Evolutionary conservation across 2,113 vertebrate genomes (phyloP).

Genomic region (Myrmecophaga tridactyla): DNA sequence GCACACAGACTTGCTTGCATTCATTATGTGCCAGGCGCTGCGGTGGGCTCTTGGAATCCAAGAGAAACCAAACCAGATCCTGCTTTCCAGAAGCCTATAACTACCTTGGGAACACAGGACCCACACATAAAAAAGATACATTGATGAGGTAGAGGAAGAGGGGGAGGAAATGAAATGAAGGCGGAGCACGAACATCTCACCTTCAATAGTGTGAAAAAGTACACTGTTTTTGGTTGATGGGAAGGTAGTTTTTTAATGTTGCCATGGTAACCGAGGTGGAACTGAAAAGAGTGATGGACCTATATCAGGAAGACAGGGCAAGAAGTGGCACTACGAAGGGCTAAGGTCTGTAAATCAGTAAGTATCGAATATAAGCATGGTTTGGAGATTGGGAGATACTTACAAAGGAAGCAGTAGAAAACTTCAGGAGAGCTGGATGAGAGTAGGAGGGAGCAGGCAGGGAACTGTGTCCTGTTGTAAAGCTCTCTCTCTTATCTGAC

Average conservation of each 20-base stretch:
- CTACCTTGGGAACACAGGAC: neutral
- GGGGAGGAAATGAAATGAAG: neutral
- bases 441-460: neutral
- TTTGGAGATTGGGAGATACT: neutral
- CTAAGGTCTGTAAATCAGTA: neutral
- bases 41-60: neutral
- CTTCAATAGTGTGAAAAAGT: neutral
- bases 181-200: rapidly evolving
- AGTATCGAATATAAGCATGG: rapidly evolving
- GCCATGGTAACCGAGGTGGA: conserved; percentile 46
- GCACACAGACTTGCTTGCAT: neutral
- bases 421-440: neutral
- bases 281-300: conserved; percentile 52
- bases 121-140: neutral
- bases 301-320: neutral
- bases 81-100: neutral
- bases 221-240: neutral
- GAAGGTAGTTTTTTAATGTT: conserved; percentile 39
- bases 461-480: rapidly evolving
- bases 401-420: neutral
- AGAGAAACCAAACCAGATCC: neutral
- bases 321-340: neutral
- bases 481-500: neutral
- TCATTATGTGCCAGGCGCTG: no score
- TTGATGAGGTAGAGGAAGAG: neutral